Evolutionary conservation across 2,797 vertebrate genomes (phyloP).

Genomic region (Crocidura indochinensis): DNA sequence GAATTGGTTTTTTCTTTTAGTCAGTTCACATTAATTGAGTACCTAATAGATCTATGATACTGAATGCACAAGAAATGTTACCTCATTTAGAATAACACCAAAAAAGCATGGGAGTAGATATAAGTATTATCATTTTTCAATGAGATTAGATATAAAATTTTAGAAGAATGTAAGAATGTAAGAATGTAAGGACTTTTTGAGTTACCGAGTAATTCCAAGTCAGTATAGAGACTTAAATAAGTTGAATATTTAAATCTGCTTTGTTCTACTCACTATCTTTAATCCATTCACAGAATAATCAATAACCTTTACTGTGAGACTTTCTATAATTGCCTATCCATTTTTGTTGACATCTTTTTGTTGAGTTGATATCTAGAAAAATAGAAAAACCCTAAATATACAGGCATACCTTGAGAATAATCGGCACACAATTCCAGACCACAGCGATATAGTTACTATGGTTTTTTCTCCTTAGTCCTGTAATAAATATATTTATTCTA

Average conservation of each 20-base stretch:
- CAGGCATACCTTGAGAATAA: no score
- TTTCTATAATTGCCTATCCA: background rate
- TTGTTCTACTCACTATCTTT: background rate
- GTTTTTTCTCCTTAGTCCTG: no score
- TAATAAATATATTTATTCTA: no score
- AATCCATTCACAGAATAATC: background rate
- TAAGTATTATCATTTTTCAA: conserved; percentile 23
- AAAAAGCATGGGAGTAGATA: background rate
- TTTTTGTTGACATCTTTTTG: conserved; percentile 2
- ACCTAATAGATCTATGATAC: background rate
- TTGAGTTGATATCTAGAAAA: background rate
- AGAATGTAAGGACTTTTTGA: background rate
- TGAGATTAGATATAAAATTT: background rate
- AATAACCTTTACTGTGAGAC: background rate
- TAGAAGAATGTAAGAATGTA: conserved; percentile 18
- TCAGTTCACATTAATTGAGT: background rate
- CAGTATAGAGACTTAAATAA: background rate
- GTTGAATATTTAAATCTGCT: conserved; percentile 13
- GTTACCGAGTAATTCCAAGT: background rate
- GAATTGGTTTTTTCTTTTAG: conserved; percentile 30
- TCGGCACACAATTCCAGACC: no score
- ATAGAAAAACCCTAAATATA: background rate
- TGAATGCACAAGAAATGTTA: background rate
- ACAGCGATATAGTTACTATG: no score
- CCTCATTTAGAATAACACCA: background rate